phyloP scores from a whole-genome alignment of 92 coral and sea anemone species.

The Parazoanthus swiftii region DNA sequence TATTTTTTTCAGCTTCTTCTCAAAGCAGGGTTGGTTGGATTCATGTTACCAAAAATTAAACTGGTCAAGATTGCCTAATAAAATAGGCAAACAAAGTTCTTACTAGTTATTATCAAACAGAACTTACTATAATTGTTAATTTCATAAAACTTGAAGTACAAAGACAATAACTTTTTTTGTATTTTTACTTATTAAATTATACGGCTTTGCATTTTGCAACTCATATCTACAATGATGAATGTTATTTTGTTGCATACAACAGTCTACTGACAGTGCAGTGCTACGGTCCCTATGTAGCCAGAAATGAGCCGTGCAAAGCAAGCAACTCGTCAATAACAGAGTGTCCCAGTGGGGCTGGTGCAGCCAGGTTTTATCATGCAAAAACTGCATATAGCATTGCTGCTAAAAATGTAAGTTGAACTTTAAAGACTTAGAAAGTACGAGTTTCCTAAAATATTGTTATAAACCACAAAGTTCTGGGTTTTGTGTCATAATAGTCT shows the following conservation, averaged over 20 bases:
- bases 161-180: neutral
- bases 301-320: constrained; percentile 48
- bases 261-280: constrained; percentile 74
- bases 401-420: constrained; percentile 49
- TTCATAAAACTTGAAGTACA: neutral
- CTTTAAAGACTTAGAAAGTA: neutral
- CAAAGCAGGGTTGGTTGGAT: too few relatives aligned
- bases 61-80: too few relatives aligned
- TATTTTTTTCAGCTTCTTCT: too few relatives aligned
- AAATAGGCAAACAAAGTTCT: too few relatives aligned
- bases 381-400: constrained; percentile 57
- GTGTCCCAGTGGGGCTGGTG: constrained; percentile 57
- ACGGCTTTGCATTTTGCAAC: neutral
- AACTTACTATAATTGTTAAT: too few relatives aligned
- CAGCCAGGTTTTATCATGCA: constrained; percentile 59
- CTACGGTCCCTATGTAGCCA: constrained; percentile 67
- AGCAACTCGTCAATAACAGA: constrained; percentile 36
- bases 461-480: neutral
- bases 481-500: too few relatives aligned
- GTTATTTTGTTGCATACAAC: neutral
- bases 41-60: too few relatives aligned
- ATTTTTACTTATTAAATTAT: too few relatives aligned
- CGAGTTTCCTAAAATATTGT: neutral
- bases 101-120: too few relatives aligned
- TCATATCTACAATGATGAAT: neutral